Conservation (phyloP, 2,113 vertebrate species). For the Microtus oregoni region DNA sequence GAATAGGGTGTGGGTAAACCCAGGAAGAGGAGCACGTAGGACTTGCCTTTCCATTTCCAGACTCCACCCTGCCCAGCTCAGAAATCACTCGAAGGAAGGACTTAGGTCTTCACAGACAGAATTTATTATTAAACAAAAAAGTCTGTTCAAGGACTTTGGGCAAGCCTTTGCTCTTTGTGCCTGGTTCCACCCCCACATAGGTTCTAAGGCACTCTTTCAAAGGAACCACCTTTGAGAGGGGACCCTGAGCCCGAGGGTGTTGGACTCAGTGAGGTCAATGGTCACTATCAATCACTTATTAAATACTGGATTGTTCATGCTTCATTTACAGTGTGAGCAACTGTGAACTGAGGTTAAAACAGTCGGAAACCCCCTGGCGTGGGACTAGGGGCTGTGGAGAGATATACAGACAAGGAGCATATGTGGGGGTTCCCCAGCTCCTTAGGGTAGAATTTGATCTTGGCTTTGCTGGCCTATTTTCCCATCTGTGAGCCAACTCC, state of each 20-base stretch:
- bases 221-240: not conserved
- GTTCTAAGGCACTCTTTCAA: not conserved
- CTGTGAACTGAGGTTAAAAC: not conserved
- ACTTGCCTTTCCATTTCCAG: constrained; percentile 64
- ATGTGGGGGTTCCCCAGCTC: not conserved
- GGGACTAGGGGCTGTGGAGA: not conserved
- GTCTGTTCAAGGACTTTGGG: not conserved
- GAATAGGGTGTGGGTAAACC: not conserved
- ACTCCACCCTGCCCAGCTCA: constrained; percentile 70
- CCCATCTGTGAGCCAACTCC: not conserved
- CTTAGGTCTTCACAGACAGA: constrained; percentile 80
- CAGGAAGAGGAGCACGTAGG: not conserved
- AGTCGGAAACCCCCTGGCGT: not conserved
- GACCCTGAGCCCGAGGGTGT: accelerated
- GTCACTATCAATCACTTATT: not conserved
- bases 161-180: not conserved
- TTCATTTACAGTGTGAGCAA: not conserved
- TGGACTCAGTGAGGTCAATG: not conserved
- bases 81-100: constrained; percentile 72
- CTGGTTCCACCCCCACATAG: not conserved
- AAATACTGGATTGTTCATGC: not conserved
- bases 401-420: too few species aligned
- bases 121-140: constrained; percentile 56
- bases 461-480: not conserved
- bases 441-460: not conserved